Conservation (phyloP, 2,888 invertebrate genomes). For the Tholera decimalis region DNA sequence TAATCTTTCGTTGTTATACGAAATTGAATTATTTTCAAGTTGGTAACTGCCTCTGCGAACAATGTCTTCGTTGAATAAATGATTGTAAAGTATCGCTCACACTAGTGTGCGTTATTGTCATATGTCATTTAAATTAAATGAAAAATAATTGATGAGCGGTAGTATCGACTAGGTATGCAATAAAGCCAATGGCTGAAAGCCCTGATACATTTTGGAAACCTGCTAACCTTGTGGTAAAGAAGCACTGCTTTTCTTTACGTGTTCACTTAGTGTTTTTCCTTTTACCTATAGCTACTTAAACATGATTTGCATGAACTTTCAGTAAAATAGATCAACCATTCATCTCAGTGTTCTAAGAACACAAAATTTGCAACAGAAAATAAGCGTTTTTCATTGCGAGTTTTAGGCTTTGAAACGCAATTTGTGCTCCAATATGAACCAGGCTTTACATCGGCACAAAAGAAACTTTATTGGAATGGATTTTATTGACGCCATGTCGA, state of each 20-base stretch:
- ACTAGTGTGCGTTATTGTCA: background rate
- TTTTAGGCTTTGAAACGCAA: conserved; percentile 21
- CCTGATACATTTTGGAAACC: no score
- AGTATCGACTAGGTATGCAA: background rate
- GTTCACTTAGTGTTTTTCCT: no score
- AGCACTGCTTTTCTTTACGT: no score
- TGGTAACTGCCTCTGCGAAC: conserved; percentile 28
- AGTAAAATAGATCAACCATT: background rate
- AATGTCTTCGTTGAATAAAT: conserved; percentile 54
- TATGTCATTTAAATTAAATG: background rate
- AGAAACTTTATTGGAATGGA: conserved; percentile 63
- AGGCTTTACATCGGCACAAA: conserved; percentile 52
- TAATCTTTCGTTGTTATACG: conserved; percentile 69
- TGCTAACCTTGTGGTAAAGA: no score
- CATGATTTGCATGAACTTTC: no score
- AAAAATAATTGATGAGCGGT: background rate
- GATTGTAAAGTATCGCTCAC: conserved; percentile 20
- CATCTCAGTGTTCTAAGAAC: background rate
- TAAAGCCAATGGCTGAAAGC: no score
- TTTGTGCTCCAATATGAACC: conserved; percentile 22
- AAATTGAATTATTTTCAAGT: conserved; percentile 52
- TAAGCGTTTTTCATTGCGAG: conserved; percentile 10
- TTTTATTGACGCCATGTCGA: conserved; percentile 66
- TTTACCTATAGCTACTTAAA: no score
- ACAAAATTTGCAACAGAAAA: conserved; percentile 3